Conservation (phyloP, 2,888 invertebrate species). For the Heteromyza rotundicornis region DNA sequence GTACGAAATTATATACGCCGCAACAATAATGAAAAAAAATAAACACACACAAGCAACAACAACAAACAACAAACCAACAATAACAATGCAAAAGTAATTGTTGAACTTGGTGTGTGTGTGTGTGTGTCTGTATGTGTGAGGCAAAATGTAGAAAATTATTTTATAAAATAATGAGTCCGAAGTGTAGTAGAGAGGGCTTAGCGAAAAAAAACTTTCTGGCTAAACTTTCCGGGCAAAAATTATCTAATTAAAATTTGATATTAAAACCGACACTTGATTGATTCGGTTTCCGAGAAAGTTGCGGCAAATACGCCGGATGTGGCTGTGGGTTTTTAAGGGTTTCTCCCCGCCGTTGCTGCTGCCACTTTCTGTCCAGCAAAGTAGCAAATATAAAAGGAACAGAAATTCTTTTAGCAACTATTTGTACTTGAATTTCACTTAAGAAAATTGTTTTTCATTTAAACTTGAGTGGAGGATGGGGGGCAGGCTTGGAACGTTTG, state of each 20-base stretch:
- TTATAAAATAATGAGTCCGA: not conserved
- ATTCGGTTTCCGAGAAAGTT: slow-evolving; percentile 33
- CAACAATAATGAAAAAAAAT: not conserved
- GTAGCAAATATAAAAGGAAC: not conserved
- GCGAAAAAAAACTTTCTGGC: not conserved
- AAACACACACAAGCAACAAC: slow-evolving; percentile 3
- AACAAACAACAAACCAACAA: not conserved
- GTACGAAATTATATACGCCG: too few species aligned
- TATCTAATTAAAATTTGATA: slow-evolving; percentile 47
- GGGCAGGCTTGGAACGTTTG: not conserved
- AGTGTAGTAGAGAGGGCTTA: not conserved
- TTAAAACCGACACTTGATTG: slow-evolving; percentile 48
- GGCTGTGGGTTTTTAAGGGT: too few species aligned
- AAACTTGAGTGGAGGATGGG: not conserved
- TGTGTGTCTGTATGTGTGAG: too few species aligned
- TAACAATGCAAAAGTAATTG: slow-evolving; percentile 17
- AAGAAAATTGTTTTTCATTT: slow-evolving; percentile 47
- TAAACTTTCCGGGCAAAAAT: slow-evolving; percentile 31
- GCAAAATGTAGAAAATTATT: not conserved
- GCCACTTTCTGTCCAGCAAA: not conserved
- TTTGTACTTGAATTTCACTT: slow-evolving; percentile 31
- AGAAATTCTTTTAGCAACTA: slow-evolving; percentile 48
- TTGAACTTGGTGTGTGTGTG: not conserved
- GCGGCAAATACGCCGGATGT: slow-evolving; percentile 25
- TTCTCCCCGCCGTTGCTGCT: too few species aligned